Base-by-base conservation (phyloP, 37 sponge, comb jelly and placozoan species). In the Petrosia ficiformis region DNA sequence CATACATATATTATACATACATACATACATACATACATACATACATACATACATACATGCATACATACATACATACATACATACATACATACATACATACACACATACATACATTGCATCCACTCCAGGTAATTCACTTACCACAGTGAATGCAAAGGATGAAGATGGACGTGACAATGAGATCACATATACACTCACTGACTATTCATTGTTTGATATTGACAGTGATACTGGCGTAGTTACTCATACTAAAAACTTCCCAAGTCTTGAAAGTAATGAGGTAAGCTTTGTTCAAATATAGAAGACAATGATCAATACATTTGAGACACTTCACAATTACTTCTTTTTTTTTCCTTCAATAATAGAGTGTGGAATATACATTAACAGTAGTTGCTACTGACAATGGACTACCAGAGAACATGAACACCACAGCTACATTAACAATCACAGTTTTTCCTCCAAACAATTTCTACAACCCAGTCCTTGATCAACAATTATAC, bases 331-430 rank as follows among this genome's bases (percentile, higher is more conserved):
- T n/a, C n/a, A n/a, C n/a, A n/a, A n/a, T n/a, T n/a, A n/a, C n/a
- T n/a, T n/a, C n/a, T n/a, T n/a, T n/a, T n/a, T n/a, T n/a, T n/a
- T n/a, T n/a, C n/a, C n/a, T n/a, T n/a, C 32, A 14, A 5, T 60
- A 28, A 22, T 69, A 83, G 84, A 43, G 59, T 34, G 34, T 48
- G 0, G 40, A 59, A 10, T 92, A 84, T 54, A 73, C 57, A 5
- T 44, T 93, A 34, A 68, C 57, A 2, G 89, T 94, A 28, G 74
- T 79, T 33, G 95, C 92, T 44, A 65, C 63, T 5, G 95, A 94
- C 72, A 73, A 74, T 26, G 95, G 95, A 1, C 32, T 21, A 2
- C 88, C 85, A 24, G 79, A 71, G 68, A 44, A 74, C 2, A 59
- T 52, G 38, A 39, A 59, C n/a, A 44, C 44, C 19, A 43, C 81